Base-by-base conservation (phyloP, 2,888 invertebrate genomes). In the Nomada fucata region DNA sequence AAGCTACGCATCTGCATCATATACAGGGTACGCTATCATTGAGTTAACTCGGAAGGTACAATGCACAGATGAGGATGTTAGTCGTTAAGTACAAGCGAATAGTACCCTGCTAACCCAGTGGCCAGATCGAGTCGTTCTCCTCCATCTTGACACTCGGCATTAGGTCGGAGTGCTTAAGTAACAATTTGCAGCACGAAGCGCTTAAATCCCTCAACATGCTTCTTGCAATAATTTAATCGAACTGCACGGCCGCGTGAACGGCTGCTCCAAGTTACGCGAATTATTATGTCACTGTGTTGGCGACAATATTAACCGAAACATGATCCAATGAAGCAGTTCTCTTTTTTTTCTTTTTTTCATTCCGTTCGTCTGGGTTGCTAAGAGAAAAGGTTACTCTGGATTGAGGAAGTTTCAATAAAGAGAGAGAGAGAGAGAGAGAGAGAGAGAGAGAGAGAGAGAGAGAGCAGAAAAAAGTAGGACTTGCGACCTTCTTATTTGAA, bases 61-160 rank as follows among this genome's bases (percentile, higher is more conserved):
- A 91, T 90, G 86, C 85, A 86, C 89, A 89, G 89, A 92, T 91
- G 91, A 92, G 92, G 91, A 92, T 92, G 92, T 91, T 88, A 90
- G 90, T 91, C 87, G 91, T 92, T 92, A 92, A 89, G 89, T 89
- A 90, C 89, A 92, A 92, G 90, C 90, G 90, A 92, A 91, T 91
- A 89, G 91, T 90, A 91, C 89, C 91, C 89, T 91, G 91, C 91
- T 92, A 92, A 92, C 89, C 90, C 86, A 89, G 88, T 90, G 90
- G 85, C 86, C 86, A 87, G 84, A 89, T 89, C 87, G 82, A 86
- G 87, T 82, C 85, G 87, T 87, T 88, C 88, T 89, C 78, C 87
- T 88, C 88, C 85, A 85, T 90, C 88, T 91, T 90, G 82, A 76
- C 76, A 83, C 84, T 86, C 79, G 47, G 65, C 65, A 75, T 88